phyloP scores from a whole-genome alignment of 2,888 invertebrate species.

The Acanthopleura granulata region DNA sequence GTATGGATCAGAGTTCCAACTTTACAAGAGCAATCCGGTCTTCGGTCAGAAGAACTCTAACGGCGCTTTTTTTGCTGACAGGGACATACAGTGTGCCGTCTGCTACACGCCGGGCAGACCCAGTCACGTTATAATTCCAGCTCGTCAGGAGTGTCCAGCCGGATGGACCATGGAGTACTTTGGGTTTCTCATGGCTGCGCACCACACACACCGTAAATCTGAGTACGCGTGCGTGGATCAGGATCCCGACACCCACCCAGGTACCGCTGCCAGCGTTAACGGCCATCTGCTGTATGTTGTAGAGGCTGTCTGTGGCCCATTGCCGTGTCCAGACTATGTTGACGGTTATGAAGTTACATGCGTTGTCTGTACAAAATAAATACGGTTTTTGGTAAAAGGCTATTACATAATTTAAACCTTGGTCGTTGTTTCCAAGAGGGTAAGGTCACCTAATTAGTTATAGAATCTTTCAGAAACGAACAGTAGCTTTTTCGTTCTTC shows the following conservation, averaged over 20 bases:
- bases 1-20: neutral
- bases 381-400: neutral
- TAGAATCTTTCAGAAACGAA: too few species aligned
- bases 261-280: neutral
- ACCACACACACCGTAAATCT: neutral
- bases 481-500: too few species aligned
- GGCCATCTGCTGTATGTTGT: neutral
- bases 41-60: neutral
- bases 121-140: neutral
- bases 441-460: too few species aligned
- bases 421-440: too few species aligned
- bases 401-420: too few species aligned
- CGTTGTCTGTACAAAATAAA: neutral
- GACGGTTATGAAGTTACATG: neutral
- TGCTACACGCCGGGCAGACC: neutral
- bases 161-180: neutral
- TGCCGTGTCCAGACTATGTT: constrained; percentile 4
- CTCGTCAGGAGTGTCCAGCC: neutral
- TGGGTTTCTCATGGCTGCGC: neutral
- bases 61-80: neutral
- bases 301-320: neutral
- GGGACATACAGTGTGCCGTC: neutral
- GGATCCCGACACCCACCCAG: neutral
- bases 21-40: neutral
- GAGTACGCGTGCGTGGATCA: neutral